A percentile compares a stretch with the other conserved stretches of the same genome.
phyloP scores from a whole-genome alignment of 1,140 invertebrate genomes.

The Ostrea edulis region DNA sequence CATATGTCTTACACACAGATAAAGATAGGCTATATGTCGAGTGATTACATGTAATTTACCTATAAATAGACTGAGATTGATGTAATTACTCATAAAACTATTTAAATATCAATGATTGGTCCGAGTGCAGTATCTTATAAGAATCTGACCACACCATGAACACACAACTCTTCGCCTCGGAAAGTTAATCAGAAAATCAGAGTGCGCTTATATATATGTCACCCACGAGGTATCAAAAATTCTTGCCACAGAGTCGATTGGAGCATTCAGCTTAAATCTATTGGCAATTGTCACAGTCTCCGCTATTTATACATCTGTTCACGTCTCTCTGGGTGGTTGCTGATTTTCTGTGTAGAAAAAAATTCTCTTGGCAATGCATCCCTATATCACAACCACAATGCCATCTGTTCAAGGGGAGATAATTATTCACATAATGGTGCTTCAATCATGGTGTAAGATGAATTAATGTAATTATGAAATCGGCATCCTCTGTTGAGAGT shows the following conservation, averaged over 20 bases:
- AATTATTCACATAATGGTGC: constrained; percentile 4
- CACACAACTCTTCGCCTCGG: background rate
- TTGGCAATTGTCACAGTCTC: background rate
- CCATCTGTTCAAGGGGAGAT: background rate
- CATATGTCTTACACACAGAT: too few relatives aligned
- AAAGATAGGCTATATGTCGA: too few relatives aligned
- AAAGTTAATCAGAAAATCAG: background rate
- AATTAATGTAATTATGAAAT: constrained; percentile 30
- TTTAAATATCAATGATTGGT: background rate
- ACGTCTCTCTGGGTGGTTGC: background rate
- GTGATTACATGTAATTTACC: background rate
- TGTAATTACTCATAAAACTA: background rate
- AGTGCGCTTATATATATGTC: background rate
- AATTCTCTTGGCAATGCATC: background rate
- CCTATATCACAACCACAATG: background rate
- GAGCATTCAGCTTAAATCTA: background rate
- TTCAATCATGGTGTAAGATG: background rate
- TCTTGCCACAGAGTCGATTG: background rate
- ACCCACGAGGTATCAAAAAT: background rate
- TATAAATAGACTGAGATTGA: background rate
- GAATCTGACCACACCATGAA: background rate
- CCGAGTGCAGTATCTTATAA: background rate
- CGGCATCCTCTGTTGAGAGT: background rate
- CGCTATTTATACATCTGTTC: background rate
- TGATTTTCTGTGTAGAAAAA: background rate